Percentiles rank a stretch among this genome's conserved stretches.
Evolutionary conservation across 2,888 invertebrate species (phyloP).

Genomic region (Stenoptilia bipunctidactyla): DNA sequence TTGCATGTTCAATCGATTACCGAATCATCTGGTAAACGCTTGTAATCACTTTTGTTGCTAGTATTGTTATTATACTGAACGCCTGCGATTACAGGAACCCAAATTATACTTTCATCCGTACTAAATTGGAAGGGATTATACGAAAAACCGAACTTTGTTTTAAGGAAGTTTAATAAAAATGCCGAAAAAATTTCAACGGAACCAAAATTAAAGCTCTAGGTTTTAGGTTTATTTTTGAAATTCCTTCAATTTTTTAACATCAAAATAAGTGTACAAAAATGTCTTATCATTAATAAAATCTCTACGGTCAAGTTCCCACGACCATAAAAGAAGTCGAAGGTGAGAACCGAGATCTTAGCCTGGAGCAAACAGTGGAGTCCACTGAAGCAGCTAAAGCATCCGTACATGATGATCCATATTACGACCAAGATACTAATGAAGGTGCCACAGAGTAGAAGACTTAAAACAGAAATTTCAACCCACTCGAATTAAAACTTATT

Average conservation of each 20-base stretch:
- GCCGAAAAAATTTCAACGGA: too few species aligned
- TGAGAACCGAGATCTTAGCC: constrained; percentile 55
- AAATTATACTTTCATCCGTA: constrained; percentile 21
- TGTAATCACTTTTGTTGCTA: constrained; percentile 57
- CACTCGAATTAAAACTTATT: constrained; percentile 21
- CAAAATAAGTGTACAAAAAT: too few species aligned
- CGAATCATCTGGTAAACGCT: constrained; percentile 60
- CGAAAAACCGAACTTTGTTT: constrained; percentile 14
- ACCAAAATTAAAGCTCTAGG: too few species aligned
- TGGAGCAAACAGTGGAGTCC: constrained; percentile 63
- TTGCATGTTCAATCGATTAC: constrained; percentile 41
- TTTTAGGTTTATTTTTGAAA: too few species aligned
- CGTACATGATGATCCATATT: constrained; percentile 32
- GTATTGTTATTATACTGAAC: constrained; percentile 48
- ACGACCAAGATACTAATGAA: constrained; percentile 21
- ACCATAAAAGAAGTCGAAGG: constrained; percentile 54
- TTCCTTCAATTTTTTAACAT: too few species aligned
- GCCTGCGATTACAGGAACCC: constrained; percentile 39
- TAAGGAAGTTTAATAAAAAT: constrained; percentile 13
- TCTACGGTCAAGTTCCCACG: constrained; percentile 52
- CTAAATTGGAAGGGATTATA: neutral
- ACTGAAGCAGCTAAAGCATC: constrained; percentile 55
- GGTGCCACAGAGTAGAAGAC: constrained; percentile 32
- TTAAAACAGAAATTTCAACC: constrained; percentile 15
- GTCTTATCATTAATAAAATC: constrained; percentile 47